Evolutionary conservation across 2,888 invertebrate genomes (phyloP).

Genomic region (Nasonia oneida): DNA sequence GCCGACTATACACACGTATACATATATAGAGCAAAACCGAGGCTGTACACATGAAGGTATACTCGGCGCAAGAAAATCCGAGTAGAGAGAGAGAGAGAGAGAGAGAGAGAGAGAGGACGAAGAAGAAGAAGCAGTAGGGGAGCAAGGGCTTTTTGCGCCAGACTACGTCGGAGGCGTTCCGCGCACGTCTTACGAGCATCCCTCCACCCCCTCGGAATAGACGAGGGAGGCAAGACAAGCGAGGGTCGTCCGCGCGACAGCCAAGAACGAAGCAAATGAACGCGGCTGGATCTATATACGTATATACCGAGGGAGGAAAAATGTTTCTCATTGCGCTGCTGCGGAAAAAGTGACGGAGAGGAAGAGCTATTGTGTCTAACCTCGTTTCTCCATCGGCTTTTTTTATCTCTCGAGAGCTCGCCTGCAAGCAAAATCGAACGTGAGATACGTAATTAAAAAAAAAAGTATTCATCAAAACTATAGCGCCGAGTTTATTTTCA

Average conservation of each 20-base stretch:
- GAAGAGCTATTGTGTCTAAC: background rate
- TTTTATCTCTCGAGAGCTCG: no score
- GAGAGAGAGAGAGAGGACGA: background rate
- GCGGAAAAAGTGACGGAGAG: background rate
- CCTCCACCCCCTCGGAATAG: conserved; percentile 27
- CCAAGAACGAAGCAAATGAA: conserved; percentile 21
- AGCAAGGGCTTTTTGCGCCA: conserved; percentile 29
- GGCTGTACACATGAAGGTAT: background rate
- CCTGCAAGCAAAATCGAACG: background rate
- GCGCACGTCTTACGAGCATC: conserved; percentile 26
- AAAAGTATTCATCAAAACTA: background rate
- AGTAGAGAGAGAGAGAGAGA: background rate
- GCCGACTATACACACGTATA: background rate
- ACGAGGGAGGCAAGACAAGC: conserved; percentile 3
- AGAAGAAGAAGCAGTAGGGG: background rate
- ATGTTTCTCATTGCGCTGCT: background rate
- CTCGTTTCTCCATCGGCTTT: background rate
- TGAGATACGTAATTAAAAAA: background rate
- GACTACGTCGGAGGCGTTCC: conserved; percentile 21
- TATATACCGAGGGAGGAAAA: background rate
- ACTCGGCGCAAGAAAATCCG: background rate
- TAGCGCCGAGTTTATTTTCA: background rate
- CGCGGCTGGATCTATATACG: background rate
- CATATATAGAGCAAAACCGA: background rate
- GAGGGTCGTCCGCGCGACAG: background rate